Percentiles rank a stretch among this genome's conserved stretches.
These are phyloP conservation scores for Mormyrops boulengeri DNA, from an alignment of 2,797 vertebrate species.

Conservation along the genomic window DNA sequence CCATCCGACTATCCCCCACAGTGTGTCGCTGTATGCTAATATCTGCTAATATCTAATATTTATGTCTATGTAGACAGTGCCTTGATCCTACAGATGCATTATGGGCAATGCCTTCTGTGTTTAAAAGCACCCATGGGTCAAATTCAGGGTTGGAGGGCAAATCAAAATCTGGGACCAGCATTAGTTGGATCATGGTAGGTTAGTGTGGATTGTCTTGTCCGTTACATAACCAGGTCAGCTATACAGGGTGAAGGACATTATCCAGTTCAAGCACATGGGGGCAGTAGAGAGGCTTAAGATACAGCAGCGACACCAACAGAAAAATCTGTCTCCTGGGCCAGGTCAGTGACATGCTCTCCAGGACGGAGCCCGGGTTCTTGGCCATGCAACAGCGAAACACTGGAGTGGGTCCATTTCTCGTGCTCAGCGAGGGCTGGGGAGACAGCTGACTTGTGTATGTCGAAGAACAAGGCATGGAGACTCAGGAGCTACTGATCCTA, in stretches of 20 bases:
- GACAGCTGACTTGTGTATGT: background rate
- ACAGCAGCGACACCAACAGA: background rate
- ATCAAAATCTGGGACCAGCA: background rate
- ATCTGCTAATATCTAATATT: background rate
- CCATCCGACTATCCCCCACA: background rate
- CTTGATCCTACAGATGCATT: background rate
- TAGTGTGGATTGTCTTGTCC: background rate
- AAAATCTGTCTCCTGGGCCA: slow-evolving; percentile 7
- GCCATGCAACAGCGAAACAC: background rate
- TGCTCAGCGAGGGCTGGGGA: background rate
- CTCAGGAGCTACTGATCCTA: background rate
- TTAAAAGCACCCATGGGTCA: background rate
- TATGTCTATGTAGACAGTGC: background rate
- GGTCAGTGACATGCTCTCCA: background rate
- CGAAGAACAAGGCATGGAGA: background rate
- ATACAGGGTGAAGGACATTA: background rate
- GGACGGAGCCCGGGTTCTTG: background rate
- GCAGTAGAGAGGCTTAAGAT: background rate
- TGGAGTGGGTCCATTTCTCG: background rate
- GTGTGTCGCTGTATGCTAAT: background rate
- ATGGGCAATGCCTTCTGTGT: background rate
- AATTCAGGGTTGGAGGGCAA: background rate
- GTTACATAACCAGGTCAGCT: background rate
- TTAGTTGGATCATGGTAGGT: background rate
- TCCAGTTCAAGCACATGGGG: background rate